Conservation (phyloP, 2,113 vertebrate species). For the Prolemur simus region DNA sequence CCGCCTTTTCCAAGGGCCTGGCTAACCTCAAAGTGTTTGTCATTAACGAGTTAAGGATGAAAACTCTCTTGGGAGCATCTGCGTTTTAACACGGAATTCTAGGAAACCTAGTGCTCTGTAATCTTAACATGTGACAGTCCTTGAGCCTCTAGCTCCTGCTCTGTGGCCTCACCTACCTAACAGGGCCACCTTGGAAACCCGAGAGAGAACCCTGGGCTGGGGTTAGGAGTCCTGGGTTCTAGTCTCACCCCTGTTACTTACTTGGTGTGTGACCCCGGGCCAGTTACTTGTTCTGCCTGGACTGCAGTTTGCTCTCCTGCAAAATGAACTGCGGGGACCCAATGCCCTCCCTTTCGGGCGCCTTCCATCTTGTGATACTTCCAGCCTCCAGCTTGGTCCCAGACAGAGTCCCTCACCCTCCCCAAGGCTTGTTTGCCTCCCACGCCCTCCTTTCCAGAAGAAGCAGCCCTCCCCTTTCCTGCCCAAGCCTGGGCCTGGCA, state of each 20-base stretch:
- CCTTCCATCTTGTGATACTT: neutral
- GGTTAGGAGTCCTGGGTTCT: neutral
- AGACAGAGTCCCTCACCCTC: neutral
- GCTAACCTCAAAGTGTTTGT: neutral
- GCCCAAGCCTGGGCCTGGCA: neutral
- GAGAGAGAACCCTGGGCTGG: neutral
- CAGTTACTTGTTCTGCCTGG: neutral
- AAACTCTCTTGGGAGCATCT: neutral
- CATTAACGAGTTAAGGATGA: neutral
- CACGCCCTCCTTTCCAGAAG: constrained; percentile 53
- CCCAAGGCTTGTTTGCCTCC: neutral
- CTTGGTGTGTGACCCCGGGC: neutral
- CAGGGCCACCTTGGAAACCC: neutral
- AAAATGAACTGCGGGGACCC: neutral
- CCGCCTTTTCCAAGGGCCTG: neutral
- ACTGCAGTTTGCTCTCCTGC: neutral
- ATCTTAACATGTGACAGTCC: neutral
- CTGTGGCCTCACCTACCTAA: neutral
- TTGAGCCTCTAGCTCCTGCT: neutral
- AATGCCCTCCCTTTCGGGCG: neutral
- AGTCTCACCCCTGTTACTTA: neutral
- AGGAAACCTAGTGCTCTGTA: neutral
- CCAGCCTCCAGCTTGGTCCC: neutral
- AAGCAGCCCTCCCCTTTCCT: constrained; percentile 53
- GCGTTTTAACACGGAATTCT: no score